These are phyloP conservation scores for Boloria euphrosyne DNA, from an alignment of 2,888 invertebrate genomes.

Conservation along the genomic window DNA sequence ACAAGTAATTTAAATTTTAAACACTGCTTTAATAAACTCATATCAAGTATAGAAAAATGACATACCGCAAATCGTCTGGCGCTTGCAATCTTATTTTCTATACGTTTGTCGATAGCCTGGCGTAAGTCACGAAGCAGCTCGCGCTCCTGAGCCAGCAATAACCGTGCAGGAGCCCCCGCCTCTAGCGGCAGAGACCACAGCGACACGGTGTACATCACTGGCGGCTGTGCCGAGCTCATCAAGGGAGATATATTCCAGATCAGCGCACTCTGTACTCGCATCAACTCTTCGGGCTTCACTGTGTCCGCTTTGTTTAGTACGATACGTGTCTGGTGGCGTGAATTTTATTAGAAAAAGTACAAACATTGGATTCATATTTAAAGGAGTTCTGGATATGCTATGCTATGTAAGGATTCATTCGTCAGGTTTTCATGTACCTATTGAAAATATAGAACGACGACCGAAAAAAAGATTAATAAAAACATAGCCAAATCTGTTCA, in stretches of 20 bases:
- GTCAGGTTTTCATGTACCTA: too few species aligned
- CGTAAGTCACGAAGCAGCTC: slow-evolving; percentile 93
- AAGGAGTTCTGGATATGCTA: background rate
- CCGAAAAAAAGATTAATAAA: too few species aligned
- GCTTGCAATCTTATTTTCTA: slow-evolving; percentile 96
- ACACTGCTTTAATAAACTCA: background rate
- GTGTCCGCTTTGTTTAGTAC: slow-evolving; percentile 97
- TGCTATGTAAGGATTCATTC: background rate
- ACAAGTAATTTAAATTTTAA: slow-evolving; percentile 31
- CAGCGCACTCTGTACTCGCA: slow-evolving; percentile 95
- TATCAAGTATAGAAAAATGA: background rate
- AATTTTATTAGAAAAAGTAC: background rate
- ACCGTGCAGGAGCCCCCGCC: slow-evolving; percentile 89
- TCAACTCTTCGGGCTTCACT: slow-evolving; percentile 94
- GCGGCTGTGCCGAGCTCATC: slow-evolving; percentile 97
- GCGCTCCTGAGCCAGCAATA: slow-evolving; percentile 94
- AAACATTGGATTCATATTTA: too few species aligned
- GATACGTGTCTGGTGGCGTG: slow-evolving; percentile 88
- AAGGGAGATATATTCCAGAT: slow-evolving; percentile 98
- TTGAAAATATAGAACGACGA: background rate
- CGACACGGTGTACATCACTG: slow-evolving; percentile 94
- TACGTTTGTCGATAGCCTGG: slow-evolving; percentile 92
- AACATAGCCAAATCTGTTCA: too few species aligned
- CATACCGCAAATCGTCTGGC: slow-evolving; percentile 96
- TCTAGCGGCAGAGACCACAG: slow-evolving; percentile 94